These are phyloP conservation scores for Apotomis turbidana DNA, from an alignment of 2,888 invertebrate species.

Conservation along the genomic window DNA sequence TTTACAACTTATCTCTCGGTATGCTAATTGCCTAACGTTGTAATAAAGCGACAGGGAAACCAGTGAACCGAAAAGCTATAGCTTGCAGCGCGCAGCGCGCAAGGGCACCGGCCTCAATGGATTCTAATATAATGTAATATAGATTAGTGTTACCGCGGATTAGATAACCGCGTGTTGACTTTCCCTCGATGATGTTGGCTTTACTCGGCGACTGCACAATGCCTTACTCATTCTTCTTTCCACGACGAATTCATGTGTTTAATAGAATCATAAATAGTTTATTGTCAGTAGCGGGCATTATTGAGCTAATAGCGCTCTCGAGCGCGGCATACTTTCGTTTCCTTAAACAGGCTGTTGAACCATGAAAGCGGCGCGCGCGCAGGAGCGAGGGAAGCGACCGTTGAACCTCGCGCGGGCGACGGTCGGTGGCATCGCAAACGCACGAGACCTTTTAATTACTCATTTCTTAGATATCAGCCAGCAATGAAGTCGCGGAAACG, in stretches of 20 bases:
- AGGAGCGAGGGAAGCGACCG: constrained; percentile 8
- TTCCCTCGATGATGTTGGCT: constrained; percentile 15
- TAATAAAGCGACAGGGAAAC: not conserved
- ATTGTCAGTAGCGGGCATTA: constrained; percentile 1
- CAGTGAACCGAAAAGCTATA: not conserved
- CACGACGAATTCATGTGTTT: not conserved
- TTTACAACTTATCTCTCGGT: not conserved
- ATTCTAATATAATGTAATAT: not conserved
- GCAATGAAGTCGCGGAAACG: constrained; percentile 1
- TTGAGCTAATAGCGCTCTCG: not conserved
- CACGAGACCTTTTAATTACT: constrained; percentile 1
- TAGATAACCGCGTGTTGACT: constrained; percentile 30
- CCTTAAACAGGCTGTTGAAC: constrained; percentile 18
- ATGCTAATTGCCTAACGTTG: not conserved
- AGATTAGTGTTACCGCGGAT: constrained; percentile 30
- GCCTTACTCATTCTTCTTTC: not conserved
- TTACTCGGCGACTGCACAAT: constrained; percentile 12
- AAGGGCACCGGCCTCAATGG: constrained; percentile 3
- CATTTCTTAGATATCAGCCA: not conserved
- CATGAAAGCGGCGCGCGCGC: not conserved
- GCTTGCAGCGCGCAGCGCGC: not conserved
- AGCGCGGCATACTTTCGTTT: constrained; percentile 18
- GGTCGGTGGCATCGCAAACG: too few relatives aligned
- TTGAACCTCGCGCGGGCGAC: not conserved
- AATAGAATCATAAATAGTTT: constrained; percentile 9